Evolutionary conservation across 2,113 vertebrate genomes (phyloP).

Genomic region (Campylorhamphus procurvoides): DNA sequence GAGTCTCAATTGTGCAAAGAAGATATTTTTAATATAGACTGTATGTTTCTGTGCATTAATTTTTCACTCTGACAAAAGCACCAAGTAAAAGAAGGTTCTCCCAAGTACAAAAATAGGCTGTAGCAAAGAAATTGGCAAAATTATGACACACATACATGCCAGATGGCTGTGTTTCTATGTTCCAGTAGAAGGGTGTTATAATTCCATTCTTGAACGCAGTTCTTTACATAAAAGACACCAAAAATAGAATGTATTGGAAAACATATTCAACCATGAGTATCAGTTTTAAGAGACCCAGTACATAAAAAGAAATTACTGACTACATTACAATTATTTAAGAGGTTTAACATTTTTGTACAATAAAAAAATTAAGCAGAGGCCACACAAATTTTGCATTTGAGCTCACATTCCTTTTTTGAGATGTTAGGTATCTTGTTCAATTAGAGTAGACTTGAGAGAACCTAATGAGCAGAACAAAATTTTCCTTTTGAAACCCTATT

Average conservation of each 20-base stretch:
- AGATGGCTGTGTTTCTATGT: constrained; percentile 32
- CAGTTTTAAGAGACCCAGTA: background rate
- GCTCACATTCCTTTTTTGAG: background rate
- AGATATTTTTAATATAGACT: background rate
- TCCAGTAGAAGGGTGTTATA: background rate
- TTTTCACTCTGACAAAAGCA: constrained; percentile 25
- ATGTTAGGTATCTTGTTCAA: background rate
- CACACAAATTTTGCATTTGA: background rate
- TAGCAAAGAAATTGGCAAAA: constrained; percentile 27
- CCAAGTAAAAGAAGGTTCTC: constrained; percentile 3
- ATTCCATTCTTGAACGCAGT: constrained; percentile 12
- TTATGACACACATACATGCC: background rate
- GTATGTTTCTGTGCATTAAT: background rate
- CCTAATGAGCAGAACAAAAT: background rate
- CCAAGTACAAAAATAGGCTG: constrained; percentile 16
- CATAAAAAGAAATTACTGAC: background rate
- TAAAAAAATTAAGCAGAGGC: background rate
- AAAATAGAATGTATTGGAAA: constrained; percentile 5
- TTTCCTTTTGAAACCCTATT: background rate
- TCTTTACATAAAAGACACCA: constrained; percentile 26
- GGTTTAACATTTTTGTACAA: background rate
- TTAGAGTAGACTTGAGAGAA: background rate
- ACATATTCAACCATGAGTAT: background rate
- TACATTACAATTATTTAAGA: background rate
- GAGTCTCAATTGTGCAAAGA: background rate